Evolutionary conservation across 2,113 vertebrate species (phyloP).

Genomic region (Cnemophilus loriae): DNA sequence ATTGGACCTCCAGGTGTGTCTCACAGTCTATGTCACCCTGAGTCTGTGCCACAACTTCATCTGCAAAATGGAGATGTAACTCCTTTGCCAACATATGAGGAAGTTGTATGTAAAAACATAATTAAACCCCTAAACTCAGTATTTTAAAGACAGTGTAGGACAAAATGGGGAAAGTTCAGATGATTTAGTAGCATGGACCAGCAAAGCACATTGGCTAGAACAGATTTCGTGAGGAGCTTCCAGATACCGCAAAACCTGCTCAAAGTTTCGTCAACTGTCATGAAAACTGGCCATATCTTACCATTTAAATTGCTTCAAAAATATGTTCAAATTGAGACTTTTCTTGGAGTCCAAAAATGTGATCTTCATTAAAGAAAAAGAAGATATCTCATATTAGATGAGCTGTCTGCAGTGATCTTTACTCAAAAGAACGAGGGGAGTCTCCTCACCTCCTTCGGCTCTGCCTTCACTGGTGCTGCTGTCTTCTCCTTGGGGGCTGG

Average conservation of each 20-base stretch:
- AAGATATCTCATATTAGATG: slow-evolving; percentile 43
- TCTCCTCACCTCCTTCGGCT: slow-evolving; percentile 86
- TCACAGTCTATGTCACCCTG: background rate
- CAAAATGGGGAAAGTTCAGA: background rate
- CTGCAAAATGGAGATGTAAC: background rate
- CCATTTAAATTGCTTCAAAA: slow-evolving; percentile 97
- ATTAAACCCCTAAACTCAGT: background rate
- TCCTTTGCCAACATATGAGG: background rate
- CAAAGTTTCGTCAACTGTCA: slow-evolving; percentile 14
- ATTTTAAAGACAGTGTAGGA: background rate
- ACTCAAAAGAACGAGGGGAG: background rate
- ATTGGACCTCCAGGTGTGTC: background rate
- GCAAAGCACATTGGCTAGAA: background rate
- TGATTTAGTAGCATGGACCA: background rate
- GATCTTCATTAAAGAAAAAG: slow-evolving; percentile 79
- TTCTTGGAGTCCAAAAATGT: slow-evolving; percentile 96
- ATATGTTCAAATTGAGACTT: slow-evolving; percentile 96
- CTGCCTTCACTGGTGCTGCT: slow-evolving; percentile 76
- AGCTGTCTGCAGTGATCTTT: slow-evolving; percentile 7
- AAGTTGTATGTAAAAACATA: background rate
- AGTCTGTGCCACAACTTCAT: background rate
- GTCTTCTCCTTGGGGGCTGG: slow-evolving; percentile 82
- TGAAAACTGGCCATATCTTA: slow-evolving; percentile 57
- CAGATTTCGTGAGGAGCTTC: background rate
- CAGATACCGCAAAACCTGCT: background rate